Conservation (phyloP, 2,888 invertebrate species). For the Drosophila aldrichi region DNA sequence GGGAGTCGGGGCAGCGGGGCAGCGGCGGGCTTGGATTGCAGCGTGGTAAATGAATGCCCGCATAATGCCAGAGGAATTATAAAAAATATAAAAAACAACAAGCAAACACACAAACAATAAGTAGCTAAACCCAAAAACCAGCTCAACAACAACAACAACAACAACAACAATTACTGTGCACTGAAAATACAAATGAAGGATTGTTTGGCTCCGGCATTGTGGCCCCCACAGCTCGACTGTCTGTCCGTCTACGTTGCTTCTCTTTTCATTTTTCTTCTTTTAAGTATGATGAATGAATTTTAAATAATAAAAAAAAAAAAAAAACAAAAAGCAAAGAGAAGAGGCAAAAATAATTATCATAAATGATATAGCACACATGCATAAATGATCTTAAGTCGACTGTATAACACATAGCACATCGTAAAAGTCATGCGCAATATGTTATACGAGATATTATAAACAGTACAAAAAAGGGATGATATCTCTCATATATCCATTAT, state of each 20-base stretch:
- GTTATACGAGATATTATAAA: not conserved
- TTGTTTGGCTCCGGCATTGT: slow-evolving; percentile 47
- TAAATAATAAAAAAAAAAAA: slow-evolving; percentile 59
- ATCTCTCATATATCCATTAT: slow-evolving; percentile 12
- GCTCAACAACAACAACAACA: slow-evolving; percentile 30
- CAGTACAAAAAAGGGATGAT: not conserved
- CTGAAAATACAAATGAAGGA: slow-evolving; percentile 72
- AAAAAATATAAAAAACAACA: slow-evolving; percentile 29
- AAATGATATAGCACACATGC: slow-evolving; percentile 56
- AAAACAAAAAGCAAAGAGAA: not conserved
- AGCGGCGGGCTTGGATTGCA: slow-evolving; percentile 1
- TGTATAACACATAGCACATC: slow-evolving; percentile 1
- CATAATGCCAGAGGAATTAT: slow-evolving; percentile 66
- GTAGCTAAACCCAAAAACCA: slow-evolving; percentile 58
- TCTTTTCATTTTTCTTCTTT: slow-evolving; percentile 23
- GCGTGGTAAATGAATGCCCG: slow-evolving; percentile 62
- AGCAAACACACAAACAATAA: slow-evolving; percentile 43
- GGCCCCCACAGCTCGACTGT: slow-evolving; percentile 2
- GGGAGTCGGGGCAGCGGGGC: not conserved
- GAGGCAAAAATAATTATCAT: slow-evolving; percentile 30
- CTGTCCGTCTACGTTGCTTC: slow-evolving; percentile 16
- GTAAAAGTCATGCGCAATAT: slow-evolving; percentile 6
- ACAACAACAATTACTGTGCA: slow-evolving; percentile 32
- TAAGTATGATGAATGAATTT: slow-evolving; percentile 80
- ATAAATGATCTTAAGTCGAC: slow-evolving; percentile 11